Evolutionary conservation across 2,113 vertebrate genomes (phyloP).

Genomic region (Accipiter virgatus): DNA sequence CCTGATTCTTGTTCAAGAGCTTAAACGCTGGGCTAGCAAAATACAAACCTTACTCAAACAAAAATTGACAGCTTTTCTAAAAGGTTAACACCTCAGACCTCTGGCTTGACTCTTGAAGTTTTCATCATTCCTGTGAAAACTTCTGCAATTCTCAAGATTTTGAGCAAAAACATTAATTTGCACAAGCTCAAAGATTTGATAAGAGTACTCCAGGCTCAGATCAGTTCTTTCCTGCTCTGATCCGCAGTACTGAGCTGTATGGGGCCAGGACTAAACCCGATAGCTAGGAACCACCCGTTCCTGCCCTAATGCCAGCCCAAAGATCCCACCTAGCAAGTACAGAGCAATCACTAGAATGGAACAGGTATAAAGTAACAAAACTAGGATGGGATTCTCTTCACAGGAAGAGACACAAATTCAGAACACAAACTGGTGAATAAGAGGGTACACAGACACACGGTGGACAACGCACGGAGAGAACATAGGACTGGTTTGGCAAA

Average conservation of each 20-base stretch:
- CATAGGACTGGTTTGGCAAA: not conserved
- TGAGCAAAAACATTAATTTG: not conserved
- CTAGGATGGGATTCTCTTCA: not conserved
- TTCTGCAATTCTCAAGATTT: not conserved
- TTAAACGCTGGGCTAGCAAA: not conserved
- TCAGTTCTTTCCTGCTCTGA: not conserved
- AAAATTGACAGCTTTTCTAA: not conserved
- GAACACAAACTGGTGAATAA: not conserved
- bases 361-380: not conserved
- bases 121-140: not conserved
- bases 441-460: not conserved
- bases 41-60: not conserved
- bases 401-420: not conserved
- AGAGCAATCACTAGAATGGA: not conserved
- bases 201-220: not conserved
- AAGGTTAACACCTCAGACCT: not conserved
- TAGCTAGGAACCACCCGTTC: not conserved
- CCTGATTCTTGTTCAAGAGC: not conserved
- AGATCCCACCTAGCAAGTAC: fast-evolving
- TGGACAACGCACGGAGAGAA: not conserved
- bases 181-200: not conserved
- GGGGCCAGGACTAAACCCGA: not conserved
- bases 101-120: not conserved
- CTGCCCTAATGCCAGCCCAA: not conserved
- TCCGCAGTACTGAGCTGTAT: not conserved